Evolutionary conservation across 92 coral and sea anemone genomes (phyloP), one percentile per base, ranked within the genome.

Genomic region (Bergia sp.): DNA sequence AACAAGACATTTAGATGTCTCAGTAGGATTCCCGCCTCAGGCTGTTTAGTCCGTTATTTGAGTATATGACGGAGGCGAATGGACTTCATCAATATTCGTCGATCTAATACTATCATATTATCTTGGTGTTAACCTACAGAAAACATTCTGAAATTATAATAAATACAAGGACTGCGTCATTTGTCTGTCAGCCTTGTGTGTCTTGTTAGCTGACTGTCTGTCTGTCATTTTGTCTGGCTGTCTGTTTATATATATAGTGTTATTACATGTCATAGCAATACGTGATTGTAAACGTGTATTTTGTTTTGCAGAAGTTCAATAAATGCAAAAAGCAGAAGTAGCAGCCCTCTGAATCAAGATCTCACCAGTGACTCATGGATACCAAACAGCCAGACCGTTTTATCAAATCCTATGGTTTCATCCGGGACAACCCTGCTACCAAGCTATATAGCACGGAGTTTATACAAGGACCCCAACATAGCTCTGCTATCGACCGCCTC

Each of bases 381-480:
- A 29, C 5, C 40, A 50, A 21, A 6, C 53, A 80, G 85, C 37
- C 85, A 20, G 71, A 37, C 85, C 72, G 47, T 80, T 37, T 80
- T 37, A 80, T 55, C 73, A 80, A 57, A 15, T 40, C 85, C 41
- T 80, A 80, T n/a, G 85, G 64, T 5, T 80, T 12, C 71, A 80
- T 80, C 69, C 87, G 6, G 29, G 75, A 39, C 2, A 9, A 4
- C 37, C 87, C 87, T 47, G 65, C 79, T 40, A 42, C 87, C 75
- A 84, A 84, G 15, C 77, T 84, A 2, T 84, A 84, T 11, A 71
- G 87, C 43, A 69, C 87, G 11, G 87, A 84, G 66, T 84, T 84
- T 39, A 84, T 84, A 55, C 87, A 84, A 37, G 87, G 87, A 38
- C 87, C 87, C n/a, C 66, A 84, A 40, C 87, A 84, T 44, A 84